Percentiles rank a stretch among this genome's conserved stretches.
These are phyloP conservation scores for Bombyx huttoni DNA, from an alignment of 2,888 invertebrate genomes.

Conservation along the genomic window DNA sequence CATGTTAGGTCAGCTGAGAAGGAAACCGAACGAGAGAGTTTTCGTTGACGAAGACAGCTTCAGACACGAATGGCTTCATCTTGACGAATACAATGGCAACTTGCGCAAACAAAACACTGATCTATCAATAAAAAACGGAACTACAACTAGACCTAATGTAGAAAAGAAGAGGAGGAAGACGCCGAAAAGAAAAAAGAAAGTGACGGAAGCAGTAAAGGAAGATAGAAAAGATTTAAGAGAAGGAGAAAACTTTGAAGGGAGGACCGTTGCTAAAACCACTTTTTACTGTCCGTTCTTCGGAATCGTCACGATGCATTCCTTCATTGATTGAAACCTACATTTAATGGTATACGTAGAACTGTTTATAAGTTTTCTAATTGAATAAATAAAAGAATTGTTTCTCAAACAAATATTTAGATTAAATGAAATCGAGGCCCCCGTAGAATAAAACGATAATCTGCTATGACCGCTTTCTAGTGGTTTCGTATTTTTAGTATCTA, in stretches of 20 bases:
- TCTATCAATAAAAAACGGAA: neutral
- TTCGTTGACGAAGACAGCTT: conserved; percentile 43
- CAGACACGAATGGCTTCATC: conserved; percentile 39
- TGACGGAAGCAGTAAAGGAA: neutral
- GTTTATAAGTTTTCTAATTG: neutral
- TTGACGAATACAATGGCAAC: conserved; percentile 14
- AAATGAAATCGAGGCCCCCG: too few relatives aligned
- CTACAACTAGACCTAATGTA: conserved; percentile 1
- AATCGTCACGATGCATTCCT: conserved; percentile 32
- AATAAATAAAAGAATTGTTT: neutral
- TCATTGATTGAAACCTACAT: conserved; percentile 14
- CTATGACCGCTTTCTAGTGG: too few relatives aligned
- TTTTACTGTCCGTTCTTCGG: conserved; percentile 54
- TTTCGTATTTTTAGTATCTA: too few relatives aligned
- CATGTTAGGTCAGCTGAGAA: conserved; percentile 19
- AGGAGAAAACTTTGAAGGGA: conserved; percentile 9
- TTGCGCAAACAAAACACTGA: conserved; percentile 16
- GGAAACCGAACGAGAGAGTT: conserved; percentile 17
- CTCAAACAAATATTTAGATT: neutral
- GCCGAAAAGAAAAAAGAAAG: conserved; percentile 3
- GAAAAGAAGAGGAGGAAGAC: conserved; percentile 1
- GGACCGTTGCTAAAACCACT: conserved; percentile 23
- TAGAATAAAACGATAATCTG: too few relatives aligned
- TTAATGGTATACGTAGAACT: neutral
- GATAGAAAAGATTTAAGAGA: conserved; percentile 1